Evolutionary conservation across 2,888 invertebrate genomes (phyloP), one percentile per base, ranked within the genome.

Genomic region (Julus scandinavius): DNA sequence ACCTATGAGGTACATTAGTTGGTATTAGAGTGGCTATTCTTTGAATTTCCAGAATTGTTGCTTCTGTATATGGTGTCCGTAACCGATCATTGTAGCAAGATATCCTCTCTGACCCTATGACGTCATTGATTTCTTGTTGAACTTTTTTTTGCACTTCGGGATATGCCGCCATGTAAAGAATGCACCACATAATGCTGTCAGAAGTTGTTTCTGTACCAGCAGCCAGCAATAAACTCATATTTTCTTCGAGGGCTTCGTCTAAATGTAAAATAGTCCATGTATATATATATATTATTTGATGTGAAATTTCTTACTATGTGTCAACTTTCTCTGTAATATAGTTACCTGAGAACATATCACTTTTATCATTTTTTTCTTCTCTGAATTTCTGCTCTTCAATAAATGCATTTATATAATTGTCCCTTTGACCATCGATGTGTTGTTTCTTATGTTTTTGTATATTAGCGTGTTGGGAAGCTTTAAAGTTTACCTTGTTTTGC

Each of bases 121-220:
- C 86, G 0, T 40, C 80, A 85, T 89, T 87, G 11, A 89, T 84
- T 63, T 89, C 89, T 2, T 85, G 45, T 49, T 89, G 89, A n/a
- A 89, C 85, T 86, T 89, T 89, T 15, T n/a, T 40, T 63, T 89
- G 89, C 50, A 89, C 86, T 89, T 89, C 87, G 2, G 89, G 89
- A 58, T 88, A 6, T 3, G 11, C 9, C 6, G 41, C 54, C 87
- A 89, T 58, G 85, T 63, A 89, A 1, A 87, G 45, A 50, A 89
- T 20, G 15, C 41, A 80, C 89, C 89, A 89, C 17, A 88, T 58
- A 11, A 89, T 20, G n/a, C 87, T 88, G 38, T 87, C 88, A 9
- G 87, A 13, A 20, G 87, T 89, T 38, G 89, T 89, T 45, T 89
- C 87, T 17, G 87, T 41, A 20, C 89, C 89, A 58, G 85, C 89